These are phyloP conservation scores for Meandrina meandrites DNA, from an alignment of 92 coral and sea anemone genomes.

Conservation along the genomic window DNA sequence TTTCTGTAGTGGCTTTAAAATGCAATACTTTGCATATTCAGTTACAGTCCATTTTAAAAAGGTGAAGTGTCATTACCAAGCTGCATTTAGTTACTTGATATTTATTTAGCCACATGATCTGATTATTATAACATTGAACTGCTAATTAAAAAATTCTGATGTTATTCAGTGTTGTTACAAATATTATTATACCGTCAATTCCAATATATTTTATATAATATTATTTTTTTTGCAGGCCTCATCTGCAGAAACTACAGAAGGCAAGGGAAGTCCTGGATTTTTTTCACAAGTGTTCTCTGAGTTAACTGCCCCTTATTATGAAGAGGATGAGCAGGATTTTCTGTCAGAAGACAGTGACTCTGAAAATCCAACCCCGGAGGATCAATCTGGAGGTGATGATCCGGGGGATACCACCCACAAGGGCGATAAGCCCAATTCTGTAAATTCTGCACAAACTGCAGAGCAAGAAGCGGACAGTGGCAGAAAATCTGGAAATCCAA, in stretches of 20 bases:
- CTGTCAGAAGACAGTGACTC: constrained; percentile 2
- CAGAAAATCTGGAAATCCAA: not conserved
- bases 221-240: constrained; percentile 15
- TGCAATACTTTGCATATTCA: too few species aligned
- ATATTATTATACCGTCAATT: too few species aligned
- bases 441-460: constrained; percentile 3
- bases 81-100: too few species aligned
- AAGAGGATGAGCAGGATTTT: constrained; percentile 29
- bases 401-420: not conserved
- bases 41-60: too few species aligned
- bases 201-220: too few species aligned
- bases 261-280: constrained; percentile 27
- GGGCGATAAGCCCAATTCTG: not conserved
- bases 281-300: constrained; percentile 21
- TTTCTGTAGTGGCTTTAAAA: too few species aligned
- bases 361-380: constrained; percentile 1
- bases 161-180: too few species aligned
- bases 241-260: constrained; percentile 7
- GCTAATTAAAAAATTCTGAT: too few species aligned
- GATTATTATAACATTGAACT: too few species aligned
- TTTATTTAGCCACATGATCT: too few species aligned
- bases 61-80: too few species aligned
- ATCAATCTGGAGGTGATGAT: not conserved
- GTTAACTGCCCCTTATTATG: constrained; percentile 16
- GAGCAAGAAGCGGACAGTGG: not conserved